Base-by-base conservation (phyloP, 2,888 invertebrate species). In the Protula sp. region DNA sequence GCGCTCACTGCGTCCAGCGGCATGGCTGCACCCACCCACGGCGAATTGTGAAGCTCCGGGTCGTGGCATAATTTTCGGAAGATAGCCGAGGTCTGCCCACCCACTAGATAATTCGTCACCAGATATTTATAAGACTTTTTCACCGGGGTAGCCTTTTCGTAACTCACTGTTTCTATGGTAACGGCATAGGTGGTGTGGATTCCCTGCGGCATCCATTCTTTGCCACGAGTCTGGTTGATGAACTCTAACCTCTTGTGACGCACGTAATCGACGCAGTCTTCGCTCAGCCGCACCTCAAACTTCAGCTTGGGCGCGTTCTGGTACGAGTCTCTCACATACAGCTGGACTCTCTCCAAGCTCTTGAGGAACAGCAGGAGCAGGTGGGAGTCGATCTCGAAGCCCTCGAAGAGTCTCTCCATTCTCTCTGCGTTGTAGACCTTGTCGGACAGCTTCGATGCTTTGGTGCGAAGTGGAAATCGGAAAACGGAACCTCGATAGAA, bases 381-480 rank as follows among this genome's bases (percentile, higher is more conserved):
- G 30, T 72, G 67, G 1, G 73, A 70, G 38, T 74, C 74, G 19
- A 68, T 55, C 57, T 67, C 60, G 57, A 57, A 57, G n/a, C 30
- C 26, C 24, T 57, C 31, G 38, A 67, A 65, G 19, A 67, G 54
- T n/a, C 57, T 19, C 26, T 62, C 48, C 2, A 68, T 56, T 30
- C 62, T 65, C 14, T 68, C 68, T 14, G 50, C 45, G 3, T 54
- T 58, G 56, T 67, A 68, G 5, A 64, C 30, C 4, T 47, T 58
- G 30, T 63, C 62, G 1, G 67, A 67, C n/a, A 68, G 59, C 2
- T 59, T 47, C 0, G 64, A 64, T 3, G 60, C 47, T 29, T 48
- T 57, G 29, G 69, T 74, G 58, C 79, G 54, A n/a, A 79, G 66
- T 14, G 79, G 79, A 29, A 79, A 70, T 24, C 79, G 64, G 57